Evolutionary conservation across 2,797 vertebrate species (phyloP).

Genomic region (Darevskia mixta): DNA sequence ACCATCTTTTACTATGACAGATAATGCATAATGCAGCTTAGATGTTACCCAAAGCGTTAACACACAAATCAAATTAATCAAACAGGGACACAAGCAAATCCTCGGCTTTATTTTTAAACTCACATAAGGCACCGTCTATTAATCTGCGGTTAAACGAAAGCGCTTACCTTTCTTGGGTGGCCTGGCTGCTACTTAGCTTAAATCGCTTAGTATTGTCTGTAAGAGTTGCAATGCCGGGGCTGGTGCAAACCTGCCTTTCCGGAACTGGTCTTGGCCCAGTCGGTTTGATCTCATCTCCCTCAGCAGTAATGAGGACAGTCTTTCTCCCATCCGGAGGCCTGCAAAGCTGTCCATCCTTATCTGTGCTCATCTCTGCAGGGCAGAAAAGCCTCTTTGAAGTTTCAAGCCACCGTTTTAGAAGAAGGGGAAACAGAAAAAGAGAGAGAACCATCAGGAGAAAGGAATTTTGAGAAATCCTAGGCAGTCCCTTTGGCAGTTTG

Average conservation of each 20-base stretch:
- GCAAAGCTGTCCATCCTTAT: background rate
- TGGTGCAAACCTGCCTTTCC: background rate
- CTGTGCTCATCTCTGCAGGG: conserved; percentile 4
- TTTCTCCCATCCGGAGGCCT: background rate
- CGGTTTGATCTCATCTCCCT: background rate
- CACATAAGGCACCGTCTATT: too few species aligned
- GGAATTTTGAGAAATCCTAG: background rate
- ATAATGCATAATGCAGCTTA: too few species aligned
- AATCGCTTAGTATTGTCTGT: conserved; percentile 20
- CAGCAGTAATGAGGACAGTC: too few species aligned
- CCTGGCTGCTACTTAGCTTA: background rate
- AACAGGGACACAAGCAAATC: background rate
- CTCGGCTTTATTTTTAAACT: background rate
- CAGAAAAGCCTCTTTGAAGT: background rate
- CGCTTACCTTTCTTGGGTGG: conserved; percentile 3
- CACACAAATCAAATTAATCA: background rate
- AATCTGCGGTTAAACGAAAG: background rate
- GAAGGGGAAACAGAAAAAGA: too few species aligned
- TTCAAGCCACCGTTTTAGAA: background rate
- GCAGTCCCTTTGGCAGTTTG: too few species aligned
- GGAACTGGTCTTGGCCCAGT: background rate
- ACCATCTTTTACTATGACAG: background rate
- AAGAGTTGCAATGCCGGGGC: background rate
- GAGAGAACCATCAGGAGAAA: background rate
- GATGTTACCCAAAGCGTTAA: background rate